A percentile compares a stretch with the other conserved stretches of the same genome.
Conservation (phyloP, 2,113 vertebrate species). For the Rhinoderma darwinii region DNA sequence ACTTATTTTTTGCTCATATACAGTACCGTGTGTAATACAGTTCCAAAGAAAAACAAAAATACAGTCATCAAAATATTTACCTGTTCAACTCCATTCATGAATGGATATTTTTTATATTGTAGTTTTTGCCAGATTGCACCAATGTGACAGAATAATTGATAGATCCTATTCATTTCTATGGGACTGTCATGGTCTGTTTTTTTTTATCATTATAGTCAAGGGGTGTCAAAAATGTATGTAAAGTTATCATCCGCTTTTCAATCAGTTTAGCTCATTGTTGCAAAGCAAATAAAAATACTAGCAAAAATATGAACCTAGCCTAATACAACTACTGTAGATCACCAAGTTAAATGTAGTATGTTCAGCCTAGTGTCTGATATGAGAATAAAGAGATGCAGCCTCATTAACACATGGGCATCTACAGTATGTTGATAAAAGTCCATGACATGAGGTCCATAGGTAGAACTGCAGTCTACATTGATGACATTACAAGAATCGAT, state of each 20-base stretch:
- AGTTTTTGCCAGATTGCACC: not conserved
- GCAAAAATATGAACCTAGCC: too few relatives aligned
- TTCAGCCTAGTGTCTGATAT: not conserved
- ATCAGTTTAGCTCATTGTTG: not conserved
- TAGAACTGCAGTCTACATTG: not conserved
- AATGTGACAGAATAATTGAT: not conserved
- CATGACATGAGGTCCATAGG: not conserved
- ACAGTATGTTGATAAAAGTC: not conserved
- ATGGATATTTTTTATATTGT: not conserved
- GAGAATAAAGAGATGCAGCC: not conserved
- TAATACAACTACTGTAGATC: too few relatives aligned
- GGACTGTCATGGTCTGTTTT: not conserved
- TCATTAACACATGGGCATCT: not conserved
- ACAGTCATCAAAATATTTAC: conserved; percentile 24
- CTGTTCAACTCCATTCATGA: not conserved
- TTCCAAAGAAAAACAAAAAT: not conserved
- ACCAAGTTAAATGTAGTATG: too few relatives aligned
- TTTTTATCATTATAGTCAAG: too few relatives aligned
- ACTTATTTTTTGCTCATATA: conserved; percentile 53
- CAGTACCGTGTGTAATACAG: not conserved
- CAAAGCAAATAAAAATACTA: not conserved
- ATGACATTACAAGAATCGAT: too few relatives aligned
- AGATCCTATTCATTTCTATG: not conserved
- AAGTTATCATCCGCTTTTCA: not conserved
- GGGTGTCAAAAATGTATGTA: not conserved